A percentile compares a stretch with the other conserved stretches of the same genome.
These are phyloP conservation scores for Limulus polyphemus DNA, from an alignment of 2,888 invertebrate species.

Conservation along the genomic window DNA sequence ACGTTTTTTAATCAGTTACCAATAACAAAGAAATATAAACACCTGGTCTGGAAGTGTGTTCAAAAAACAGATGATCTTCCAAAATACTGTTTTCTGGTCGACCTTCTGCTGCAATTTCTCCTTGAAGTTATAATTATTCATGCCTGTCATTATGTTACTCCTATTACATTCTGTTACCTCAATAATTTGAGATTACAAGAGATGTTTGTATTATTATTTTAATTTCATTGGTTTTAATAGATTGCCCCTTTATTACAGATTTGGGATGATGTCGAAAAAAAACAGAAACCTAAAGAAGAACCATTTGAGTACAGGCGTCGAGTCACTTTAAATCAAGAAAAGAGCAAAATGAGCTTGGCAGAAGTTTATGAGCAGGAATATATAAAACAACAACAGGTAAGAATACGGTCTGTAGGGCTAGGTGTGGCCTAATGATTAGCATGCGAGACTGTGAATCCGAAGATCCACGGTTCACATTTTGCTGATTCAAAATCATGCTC, in stretches of 20 bases:
- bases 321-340: slow-evolving; percentile 77
- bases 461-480: too few species aligned
- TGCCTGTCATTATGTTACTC: too few species aligned
- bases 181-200: too few species aligned
- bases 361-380: slow-evolving; percentile 72
- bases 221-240: neutral
- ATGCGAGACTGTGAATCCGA: too few species aligned
- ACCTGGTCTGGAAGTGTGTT: slow-evolving; percentile 60
- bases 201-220: too few species aligned
- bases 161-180: too few species aligned
- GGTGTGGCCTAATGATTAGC: neutral
- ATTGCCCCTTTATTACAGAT: slow-evolving; percentile 43
- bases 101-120: slow-evolving; percentile 51
- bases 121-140: slow-evolving; percentile 35
- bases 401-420: neutral
- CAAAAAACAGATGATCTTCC: slow-evolving; percentile 83
- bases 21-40: slow-evolving; percentile 8
- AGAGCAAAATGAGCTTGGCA: slow-evolving; percentile 81
- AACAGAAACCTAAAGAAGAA: slow-evolving; percentile 68
- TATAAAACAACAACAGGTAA: slow-evolving; percentile 41
- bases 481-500: too few species aligned
- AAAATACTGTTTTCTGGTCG: slow-evolving; percentile 85
- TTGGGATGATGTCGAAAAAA: slow-evolving; percentile 85
- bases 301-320: slow-evolving; percentile 74
- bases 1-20: too few species aligned